A percentile compares a stretch with the other conserved stretches of the same genome.
Evolutionary conservation across 2,888 invertebrate species (phyloP).

Genomic region (Thelaira solivaga): DNA sequence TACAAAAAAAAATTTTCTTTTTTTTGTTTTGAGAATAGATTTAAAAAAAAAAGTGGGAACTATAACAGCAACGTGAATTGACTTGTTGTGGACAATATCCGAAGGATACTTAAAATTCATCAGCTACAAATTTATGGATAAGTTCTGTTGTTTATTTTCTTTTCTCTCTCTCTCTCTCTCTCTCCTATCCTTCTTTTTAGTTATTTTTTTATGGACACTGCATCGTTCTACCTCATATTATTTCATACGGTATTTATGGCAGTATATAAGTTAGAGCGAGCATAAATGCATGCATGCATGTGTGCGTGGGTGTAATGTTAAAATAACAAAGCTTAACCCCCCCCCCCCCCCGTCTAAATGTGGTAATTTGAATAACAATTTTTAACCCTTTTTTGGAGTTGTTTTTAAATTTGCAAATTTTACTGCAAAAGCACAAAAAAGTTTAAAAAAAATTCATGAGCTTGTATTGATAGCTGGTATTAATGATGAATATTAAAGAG

Average conservation of each 20-base stretch:
- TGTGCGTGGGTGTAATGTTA: background rate
- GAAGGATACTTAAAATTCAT: conserved; percentile 49
- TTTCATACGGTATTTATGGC: conserved; percentile 20
- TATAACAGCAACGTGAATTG: conserved; percentile 49
- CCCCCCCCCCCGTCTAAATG: conserved; percentile 24
- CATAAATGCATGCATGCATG: too few relatives aligned
- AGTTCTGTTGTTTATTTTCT: conserved; percentile 25
- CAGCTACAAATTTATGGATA: conserved; percentile 59
- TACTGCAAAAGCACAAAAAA: background rate
- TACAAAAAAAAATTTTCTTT: conserved; percentile 23
- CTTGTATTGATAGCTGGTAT: too few relatives aligned
- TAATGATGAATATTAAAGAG: too few relatives aligned
- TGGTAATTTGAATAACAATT: conserved; percentile 40
- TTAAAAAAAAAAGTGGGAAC: conserved; percentile 27
- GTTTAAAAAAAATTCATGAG: background rate
- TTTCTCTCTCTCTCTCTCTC: background rate
- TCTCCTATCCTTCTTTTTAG: too few relatives aligned
- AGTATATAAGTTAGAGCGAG: background rate
- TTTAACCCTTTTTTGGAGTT: background rate
- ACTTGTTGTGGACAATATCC: conserved; percentile 60
- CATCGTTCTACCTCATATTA: conserved; percentile 38
- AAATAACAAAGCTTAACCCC: conserved; percentile 24
- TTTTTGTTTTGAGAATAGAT: background rate
- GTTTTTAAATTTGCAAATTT: background rate
- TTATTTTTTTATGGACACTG: too few relatives aligned